phyloP scores from a whole-genome alignment of 2,888 invertebrate species.

The Drosophila affinis region DNA sequence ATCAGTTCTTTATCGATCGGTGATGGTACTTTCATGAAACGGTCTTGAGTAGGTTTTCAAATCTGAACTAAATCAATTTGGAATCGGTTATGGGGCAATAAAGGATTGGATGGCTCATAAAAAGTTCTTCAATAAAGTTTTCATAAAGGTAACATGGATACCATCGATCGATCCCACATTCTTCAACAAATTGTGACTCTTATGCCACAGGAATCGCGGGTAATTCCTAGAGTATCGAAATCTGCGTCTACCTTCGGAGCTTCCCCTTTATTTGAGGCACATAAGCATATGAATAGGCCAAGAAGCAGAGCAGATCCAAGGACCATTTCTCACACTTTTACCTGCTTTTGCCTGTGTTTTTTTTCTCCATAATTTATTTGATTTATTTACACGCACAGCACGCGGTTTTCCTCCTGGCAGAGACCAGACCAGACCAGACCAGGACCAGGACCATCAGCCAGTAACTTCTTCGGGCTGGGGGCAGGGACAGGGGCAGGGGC shows the following conservation, averaged over 20 bases:
- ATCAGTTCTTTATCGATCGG: too few relatives aligned
- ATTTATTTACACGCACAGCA: constrained; percentile 77
- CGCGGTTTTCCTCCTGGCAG: constrained; percentile 36
- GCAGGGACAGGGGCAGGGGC: too few relatives aligned
- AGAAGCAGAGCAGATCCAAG: constrained; percentile 2
- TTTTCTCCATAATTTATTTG: constrained; percentile 71
- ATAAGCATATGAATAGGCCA: constrained; percentile 66
- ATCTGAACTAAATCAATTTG: too few relatives aligned
- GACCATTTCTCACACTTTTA: constrained; percentile 67
- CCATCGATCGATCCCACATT: too few relatives aligned
- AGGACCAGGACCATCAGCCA: constrained; percentile 9
- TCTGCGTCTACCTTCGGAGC: background rate
- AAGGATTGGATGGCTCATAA: too few relatives aligned
- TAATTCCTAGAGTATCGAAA: background rate
- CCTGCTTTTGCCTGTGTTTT: constrained; percentile 20
- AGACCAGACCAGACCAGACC: background rate
- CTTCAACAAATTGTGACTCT: background rate
- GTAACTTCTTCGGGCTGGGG: constrained; percentile 6
- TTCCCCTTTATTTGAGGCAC: background rate
- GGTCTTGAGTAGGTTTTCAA: too few relatives aligned
- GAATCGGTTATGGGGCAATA: too few relatives aligned
- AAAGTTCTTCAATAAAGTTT: too few relatives aligned
- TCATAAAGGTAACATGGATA: too few relatives aligned
- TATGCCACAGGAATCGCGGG: background rate
- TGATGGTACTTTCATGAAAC: too few relatives aligned